Conservation (phyloP, 2,888 invertebrate genomes). For the Keiferia lycopersicella region DNA sequence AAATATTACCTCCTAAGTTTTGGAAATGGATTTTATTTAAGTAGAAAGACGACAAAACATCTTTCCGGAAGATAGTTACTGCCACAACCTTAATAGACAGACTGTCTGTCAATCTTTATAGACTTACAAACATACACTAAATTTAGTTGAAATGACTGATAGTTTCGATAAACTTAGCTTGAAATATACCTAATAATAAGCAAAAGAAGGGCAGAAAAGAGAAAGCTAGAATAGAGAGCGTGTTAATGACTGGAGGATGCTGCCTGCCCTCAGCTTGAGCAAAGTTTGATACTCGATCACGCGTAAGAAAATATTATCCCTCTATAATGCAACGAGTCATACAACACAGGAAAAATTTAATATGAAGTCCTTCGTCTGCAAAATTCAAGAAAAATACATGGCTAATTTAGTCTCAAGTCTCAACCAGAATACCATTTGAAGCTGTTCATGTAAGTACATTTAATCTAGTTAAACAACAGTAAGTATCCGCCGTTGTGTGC, state of each 20-base stretch:
- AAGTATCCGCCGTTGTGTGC: constrained; percentile 66
- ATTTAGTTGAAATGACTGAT: constrained; percentile 52
- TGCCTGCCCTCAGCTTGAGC: constrained; percentile 39
- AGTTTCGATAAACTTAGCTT: constrained; percentile 26
- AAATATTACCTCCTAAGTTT: not conserved
- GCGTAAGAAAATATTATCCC: not conserved
- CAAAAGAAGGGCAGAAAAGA: constrained; percentile 52
- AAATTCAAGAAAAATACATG: not conserved
- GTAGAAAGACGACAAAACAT: not conserved
- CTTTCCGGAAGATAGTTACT: not conserved
- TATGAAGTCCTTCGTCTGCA: constrained; percentile 5
- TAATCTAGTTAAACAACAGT: constrained; percentile 30
- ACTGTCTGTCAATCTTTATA: not conserved
- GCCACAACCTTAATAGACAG: no score
- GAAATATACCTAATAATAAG: constrained; percentile 25
- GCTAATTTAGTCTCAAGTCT: not conserved
- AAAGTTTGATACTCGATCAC: not conserved
- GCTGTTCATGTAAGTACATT: constrained; percentile 27
- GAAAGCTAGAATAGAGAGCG: constrained; percentile 55
- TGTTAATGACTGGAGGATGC: constrained; percentile 68
- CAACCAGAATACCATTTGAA: constrained; percentile 41
- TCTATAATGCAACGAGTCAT: constrained; percentile 18
- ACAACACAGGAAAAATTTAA: constrained; percentile 16
- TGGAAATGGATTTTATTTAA: not conserved
- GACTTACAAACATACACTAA: constrained; percentile 43